phyloP scores from a whole-genome alignment of 2,113 vertebrate species.

The Coregonus clupeaformis region DNA sequence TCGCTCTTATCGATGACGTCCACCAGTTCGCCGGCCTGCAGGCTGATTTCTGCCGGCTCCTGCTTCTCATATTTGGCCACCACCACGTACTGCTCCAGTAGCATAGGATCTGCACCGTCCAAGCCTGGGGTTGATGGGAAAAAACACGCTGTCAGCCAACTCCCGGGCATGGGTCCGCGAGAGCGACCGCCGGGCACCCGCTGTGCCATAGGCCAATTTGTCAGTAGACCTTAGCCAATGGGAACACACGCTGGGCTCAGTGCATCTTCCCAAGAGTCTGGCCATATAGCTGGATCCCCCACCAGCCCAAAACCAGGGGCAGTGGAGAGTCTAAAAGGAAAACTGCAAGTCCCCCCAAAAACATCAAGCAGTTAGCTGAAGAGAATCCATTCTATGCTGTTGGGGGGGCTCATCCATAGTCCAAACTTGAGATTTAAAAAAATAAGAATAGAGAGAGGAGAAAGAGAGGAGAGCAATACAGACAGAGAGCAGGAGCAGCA shows the following conservation, averaged over 20 bases:
- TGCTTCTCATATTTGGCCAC: conserved; percentile 96
- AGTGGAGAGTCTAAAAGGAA: conserved; percentile 78
- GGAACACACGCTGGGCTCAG: conserved; percentile 82
- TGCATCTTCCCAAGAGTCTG: conserved; percentile 88
- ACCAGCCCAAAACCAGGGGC: conserved; percentile 84
- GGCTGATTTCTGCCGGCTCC: conserved; percentile 94
- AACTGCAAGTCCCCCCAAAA: conserved; percentile 32
- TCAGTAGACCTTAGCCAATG: conserved; percentile 82
- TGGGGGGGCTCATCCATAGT: conserved; percentile 49
- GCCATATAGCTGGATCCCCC: conserved; percentile 93
- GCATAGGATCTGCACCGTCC: conserved; percentile 92
- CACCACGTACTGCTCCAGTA: conserved; percentile 96
- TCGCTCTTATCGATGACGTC: conserved; percentile 98
- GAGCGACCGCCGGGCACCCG: conserved; percentile 86
- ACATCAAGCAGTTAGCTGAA: conserved; percentile 42
- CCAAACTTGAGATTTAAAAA: conserved; percentile 30
- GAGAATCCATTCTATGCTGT: conserved; percentile 61
- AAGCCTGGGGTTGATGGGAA: conserved; percentile 95
- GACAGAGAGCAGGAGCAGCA: conserved; percentile 45
- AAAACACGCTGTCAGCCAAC: conserved; percentile 99
- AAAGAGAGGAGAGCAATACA: conserved; percentile 17
- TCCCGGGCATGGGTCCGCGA: conserved; percentile 92
- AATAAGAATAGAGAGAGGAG: not conserved
- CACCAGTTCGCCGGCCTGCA: conserved; percentile 93
- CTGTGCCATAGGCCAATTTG: conserved; percentile 87